These are phyloP conservation scores for Bothrops jararaca DNA, from an alignment of 2,113 vertebrate genomes.

Conservation along the genomic window DNA sequence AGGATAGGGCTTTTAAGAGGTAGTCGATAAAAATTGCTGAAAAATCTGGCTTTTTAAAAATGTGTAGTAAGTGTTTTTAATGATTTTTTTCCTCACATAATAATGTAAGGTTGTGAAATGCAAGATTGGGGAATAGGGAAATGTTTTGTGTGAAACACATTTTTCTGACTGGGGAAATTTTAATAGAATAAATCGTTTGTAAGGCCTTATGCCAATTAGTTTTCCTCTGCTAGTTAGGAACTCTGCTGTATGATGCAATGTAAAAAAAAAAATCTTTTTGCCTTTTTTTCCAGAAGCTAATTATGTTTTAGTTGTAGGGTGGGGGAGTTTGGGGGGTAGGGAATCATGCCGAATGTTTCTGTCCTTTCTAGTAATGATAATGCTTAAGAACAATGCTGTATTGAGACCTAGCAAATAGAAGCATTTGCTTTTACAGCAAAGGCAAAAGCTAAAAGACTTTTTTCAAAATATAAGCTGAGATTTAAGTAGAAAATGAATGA, in stretches of 20 bases:
- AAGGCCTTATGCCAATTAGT: conserved; percentile 75
- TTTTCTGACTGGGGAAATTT: conserved; percentile 83
- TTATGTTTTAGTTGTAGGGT: conserved; percentile 83
- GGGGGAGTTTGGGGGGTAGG: conserved; percentile 67
- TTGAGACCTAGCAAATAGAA: conserved; percentile 78
- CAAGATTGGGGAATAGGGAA: conserved; percentile 64
- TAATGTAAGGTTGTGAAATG: conserved; percentile 80
- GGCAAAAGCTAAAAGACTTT: conserved; percentile 78
- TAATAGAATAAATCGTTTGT: conserved; percentile 88
- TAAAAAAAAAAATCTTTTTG: conserved; percentile 77
- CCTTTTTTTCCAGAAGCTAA: conserved; percentile 80
- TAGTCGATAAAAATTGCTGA: conserved; percentile 87
- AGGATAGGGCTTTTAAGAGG: conserved; percentile 86
- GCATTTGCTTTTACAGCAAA: conserved; percentile 75
- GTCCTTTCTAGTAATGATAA: conserved; percentile 82
- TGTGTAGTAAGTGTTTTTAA: conserved; percentile 87
- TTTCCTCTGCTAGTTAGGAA: conserved; percentile 84
- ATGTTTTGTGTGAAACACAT: conserved; percentile 84
- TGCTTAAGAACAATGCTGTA: conserved; percentile 82
- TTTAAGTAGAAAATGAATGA: conserved; percentile 69
- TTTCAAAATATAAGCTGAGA: conserved; percentile 76
- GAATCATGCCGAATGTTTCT: conserved; percentile 77
- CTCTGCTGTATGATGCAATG: conserved; percentile 87
- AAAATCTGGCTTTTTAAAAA: conserved; percentile 83
- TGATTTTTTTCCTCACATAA: conserved; percentile 77